Conservation (phyloP, 2,888 invertebrate genomes). For the Rugalucina vietnamica region DNA sequence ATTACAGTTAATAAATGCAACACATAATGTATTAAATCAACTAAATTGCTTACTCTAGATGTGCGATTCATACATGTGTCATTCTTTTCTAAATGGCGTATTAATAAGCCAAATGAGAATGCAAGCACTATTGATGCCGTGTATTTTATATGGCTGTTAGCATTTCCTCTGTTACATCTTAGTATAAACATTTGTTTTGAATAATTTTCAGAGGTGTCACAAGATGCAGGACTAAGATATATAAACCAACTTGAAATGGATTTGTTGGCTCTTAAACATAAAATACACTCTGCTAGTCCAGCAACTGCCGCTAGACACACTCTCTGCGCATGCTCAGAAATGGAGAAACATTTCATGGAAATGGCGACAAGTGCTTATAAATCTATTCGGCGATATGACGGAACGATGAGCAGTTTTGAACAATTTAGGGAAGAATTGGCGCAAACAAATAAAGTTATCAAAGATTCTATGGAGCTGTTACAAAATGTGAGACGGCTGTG, state of each 20-base stretch:
- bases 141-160: no score
- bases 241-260: constrained; percentile 61
- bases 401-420: constrained; percentile 67
- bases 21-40: no score
- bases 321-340: constrained; percentile 73
- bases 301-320: constrained; percentile 53
- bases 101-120: no score
- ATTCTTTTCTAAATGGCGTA: no score
- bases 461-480: constrained; percentile 68
- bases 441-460: constrained; percentile 70
- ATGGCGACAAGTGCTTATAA: constrained; percentile 74
- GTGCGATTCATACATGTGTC: no score
- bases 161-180: no score
- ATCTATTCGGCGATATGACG: constrained; percentile 67
- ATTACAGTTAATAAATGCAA: no score
- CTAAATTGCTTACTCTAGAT: no score
- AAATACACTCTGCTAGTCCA: constrained; percentile 49
- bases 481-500: constrained; percentile 70
- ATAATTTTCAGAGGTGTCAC: constrained; percentile 59
- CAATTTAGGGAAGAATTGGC: constrained; percentile 70
- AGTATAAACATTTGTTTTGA: no score
- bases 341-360: constrained; percentile 72
- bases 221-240: constrained; percentile 63
- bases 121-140: no score
- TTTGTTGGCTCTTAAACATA: constrained; percentile 49